Evolutionary conservation across 2,113 vertebrate species (phyloP), one percentile per base, ranked within the genome.

Genomic region (Pygathrix nemaeus): DNA sequence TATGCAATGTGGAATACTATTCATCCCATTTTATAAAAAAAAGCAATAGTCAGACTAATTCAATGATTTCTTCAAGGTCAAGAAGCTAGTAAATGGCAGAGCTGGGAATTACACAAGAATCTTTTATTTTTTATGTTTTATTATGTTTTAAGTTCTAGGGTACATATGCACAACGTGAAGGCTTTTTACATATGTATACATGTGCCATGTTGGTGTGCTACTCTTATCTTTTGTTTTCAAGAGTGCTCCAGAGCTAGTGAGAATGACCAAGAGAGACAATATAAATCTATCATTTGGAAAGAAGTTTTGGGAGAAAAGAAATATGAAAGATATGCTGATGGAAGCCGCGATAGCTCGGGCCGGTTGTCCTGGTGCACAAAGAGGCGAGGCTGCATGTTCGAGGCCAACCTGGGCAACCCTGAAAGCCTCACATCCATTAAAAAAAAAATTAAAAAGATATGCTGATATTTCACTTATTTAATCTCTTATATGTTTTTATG

Each of bases 221-320:
- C 48, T 50, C 48, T 79, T 3, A 88, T 30, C 32, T 73, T 90
- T 55, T 64, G 25, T 86, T 78, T 94, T 75, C 35, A n/a, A 2
- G 52, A 64, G 2, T 16, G 5, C 12, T 14, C 13, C 30, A 78
- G 38, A 50, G 48, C 21, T 70, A 89, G 17, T 32, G 30, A 30
- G 4, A 59, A 83, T 79, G 79, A 55, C 30, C 40, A 52, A 79
- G 38, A 81, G 21, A 84, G 9, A 27, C 0, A 61, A 43, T 70
- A 11, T 9, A 68, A 50, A 59, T 38, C 16, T 64, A 13, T 50
- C 50, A 11, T 75, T 97, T 68, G n/a, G 5, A 23, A 11, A 30
- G 32, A 72, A 78, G 40, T 17, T 45, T 94, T 95, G 93, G 55
- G 59, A 85, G 43, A 94, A 86, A 70, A 97, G 4, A 43, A 50